Conservation (phyloP, 92 coral and sea anemone species). For the Porites rus region DNA sequence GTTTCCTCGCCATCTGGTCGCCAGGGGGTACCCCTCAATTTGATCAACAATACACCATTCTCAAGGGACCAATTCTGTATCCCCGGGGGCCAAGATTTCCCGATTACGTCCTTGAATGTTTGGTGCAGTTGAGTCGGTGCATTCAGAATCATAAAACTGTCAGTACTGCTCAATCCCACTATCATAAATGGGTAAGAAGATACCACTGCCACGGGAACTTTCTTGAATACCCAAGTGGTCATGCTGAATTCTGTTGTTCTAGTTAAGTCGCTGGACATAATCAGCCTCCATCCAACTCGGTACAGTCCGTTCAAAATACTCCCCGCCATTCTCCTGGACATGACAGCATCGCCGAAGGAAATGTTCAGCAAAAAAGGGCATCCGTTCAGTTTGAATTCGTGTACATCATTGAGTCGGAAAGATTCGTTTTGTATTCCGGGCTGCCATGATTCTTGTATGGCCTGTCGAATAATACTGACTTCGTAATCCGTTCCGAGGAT, state of each 20-base stretch:
- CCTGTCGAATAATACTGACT: constrained; percentile 55
- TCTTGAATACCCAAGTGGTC: constrained; percentile 59
- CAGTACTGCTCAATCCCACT: constrained; percentile 68
- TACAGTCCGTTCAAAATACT: constrained; percentile 54
- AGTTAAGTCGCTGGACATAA: constrained; percentile 48
- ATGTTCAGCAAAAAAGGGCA: constrained; percentile 23
- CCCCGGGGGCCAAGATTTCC: constrained; percentile 56
- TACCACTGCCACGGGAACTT: constrained; percentile 16
- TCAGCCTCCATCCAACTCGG: constrained; percentile 63
- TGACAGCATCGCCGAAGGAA: constrained; percentile 13
- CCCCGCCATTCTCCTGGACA: constrained; percentile 53
- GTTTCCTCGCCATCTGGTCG: constrained; percentile 55
- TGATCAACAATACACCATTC: constrained; percentile 47
- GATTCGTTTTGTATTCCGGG: constrained; percentile 56
- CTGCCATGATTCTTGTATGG: constrained; percentile 53
- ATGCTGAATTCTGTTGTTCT: constrained; percentile 30
- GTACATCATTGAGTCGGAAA: constrained; percentile 40
- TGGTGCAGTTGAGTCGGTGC: constrained; percentile 53
- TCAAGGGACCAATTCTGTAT: constrained; percentile 55
- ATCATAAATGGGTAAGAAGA: constrained; percentile 55
- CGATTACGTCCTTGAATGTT: constrained; percentile 43
- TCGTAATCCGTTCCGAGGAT: constrained; percentile 48
- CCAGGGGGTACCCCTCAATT: constrained; percentile 64
- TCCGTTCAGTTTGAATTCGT: constrained; percentile 57
- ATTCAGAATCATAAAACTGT: constrained; percentile 61